Base-by-base conservation (phyloP, 2,113 vertebrate species). In the Centropus bengalensis region DNA sequence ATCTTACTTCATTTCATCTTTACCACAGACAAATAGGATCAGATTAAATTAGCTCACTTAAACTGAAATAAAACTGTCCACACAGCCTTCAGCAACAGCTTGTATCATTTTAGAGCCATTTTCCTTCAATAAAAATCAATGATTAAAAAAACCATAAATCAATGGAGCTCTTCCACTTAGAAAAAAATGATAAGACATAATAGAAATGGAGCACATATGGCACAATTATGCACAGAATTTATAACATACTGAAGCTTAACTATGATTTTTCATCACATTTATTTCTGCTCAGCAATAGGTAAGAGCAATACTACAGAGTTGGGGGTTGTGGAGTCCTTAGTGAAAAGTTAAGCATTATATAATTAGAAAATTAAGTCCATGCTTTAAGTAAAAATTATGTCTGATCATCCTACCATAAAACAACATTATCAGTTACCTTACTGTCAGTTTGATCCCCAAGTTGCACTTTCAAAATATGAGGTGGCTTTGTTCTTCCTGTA, bases 371-470 rank as follows among this genome's bases (percentile, higher is more conserved):
- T 18, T 12, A 86, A 22, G 14, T 22, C 20, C 5, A 70, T 18
- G 23, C 15, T n/a, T 60, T 33, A 77, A 86, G 7, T 54, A 74
- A 70, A 91, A 84, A 55, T 36, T 19, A 62, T 1, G 3, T 70
- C 21, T 51, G 14, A 66, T 14, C 23, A 82, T 52, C 16, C 33
- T 62, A 69, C 30, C 28, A 79, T 8, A 58, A 79, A 82, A 58
- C 14, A 88, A 75, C 40, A 59, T 60, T 30, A 80, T 73, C 51
- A 10, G 40, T 97, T 98, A 99, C 99, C 99, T 99, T 99, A 97
- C 99, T 99, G 93, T 99, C 99, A 8, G 99, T 99, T 85, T 99
- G 99, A 98, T 99, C 99, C 49, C 99, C 99, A 52, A 99, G 99
- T 47, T 99, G 99, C 71, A 99, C 98, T 97, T 99, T 99, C 27